Conservation (phyloP, 2,113 vertebrate genomes). For the Calonectris borealis region DNA sequence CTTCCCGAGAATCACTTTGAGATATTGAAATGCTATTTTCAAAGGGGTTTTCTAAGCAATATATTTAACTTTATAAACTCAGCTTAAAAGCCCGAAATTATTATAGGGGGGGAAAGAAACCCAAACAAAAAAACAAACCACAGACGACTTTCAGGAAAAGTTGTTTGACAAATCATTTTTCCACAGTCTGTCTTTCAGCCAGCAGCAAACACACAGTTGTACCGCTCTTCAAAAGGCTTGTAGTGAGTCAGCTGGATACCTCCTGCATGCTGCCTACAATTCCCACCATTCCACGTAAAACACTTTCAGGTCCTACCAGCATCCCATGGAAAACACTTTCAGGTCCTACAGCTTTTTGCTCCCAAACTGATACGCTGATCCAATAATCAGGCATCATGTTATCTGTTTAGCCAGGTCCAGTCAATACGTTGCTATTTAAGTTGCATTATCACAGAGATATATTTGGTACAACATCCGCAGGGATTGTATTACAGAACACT, state of each 20-base stretch:
- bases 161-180: not conserved
- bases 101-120: rapidly evolving
- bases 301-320: not conserved
- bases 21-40: not conserved
- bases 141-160: not conserved
- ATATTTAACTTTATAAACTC: not conserved
- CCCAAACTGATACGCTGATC: not conserved
- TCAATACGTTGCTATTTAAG: conserved; percentile 39
- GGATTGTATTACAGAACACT: conserved; percentile 28
- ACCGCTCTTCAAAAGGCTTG: not conserved
- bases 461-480: conserved; percentile 10
- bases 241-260: rapidly evolving
- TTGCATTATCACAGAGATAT: not conserved
- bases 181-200: not conserved
- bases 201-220: not conserved
- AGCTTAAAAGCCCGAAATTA: not conserved
- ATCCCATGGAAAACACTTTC: not conserved
- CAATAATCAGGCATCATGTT: conserved; percentile 9
- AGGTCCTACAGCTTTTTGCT: not conserved
- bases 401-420: not conserved
- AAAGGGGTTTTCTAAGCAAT: not conserved
- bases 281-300: not conserved
- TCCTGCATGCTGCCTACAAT: not conserved
- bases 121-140: too few species aligned
- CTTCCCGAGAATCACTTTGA: not conserved